A percentile compares a stretch with the other conserved stretches of the same genome.
These are phyloP conservation scores for Dendrolimus pini DNA, from an alignment of 2,888 invertebrate genomes.

Conservation along the genomic window DNA sequence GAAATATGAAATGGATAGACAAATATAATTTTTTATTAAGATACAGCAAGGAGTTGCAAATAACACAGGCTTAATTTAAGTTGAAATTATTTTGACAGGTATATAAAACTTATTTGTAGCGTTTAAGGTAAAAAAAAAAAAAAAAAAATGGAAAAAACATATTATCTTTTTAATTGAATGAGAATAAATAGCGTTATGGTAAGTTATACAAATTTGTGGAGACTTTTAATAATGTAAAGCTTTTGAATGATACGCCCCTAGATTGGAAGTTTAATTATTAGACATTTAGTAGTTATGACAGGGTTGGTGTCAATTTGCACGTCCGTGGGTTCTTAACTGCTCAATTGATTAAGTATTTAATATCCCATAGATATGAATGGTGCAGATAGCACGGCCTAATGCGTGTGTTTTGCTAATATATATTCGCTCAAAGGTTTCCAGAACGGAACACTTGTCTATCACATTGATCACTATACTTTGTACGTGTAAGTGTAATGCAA, in stretches of 20 bases:
- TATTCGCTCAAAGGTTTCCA: constrained; percentile 11
- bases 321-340: constrained; percentile 68
- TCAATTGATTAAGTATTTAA: constrained; percentile 65
- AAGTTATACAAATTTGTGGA: constrained; percentile 69
- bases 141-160: constrained; percentile 13
- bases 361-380: constrained; percentile 46
- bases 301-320: constrained; percentile 67
- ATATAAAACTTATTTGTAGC: constrained; percentile 33
- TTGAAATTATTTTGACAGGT: constrained; percentile 7
- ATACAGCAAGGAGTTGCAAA: no score
- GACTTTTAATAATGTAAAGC: constrained; percentile 64
- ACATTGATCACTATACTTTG: not conserved
- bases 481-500: not conserved
- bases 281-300: constrained; percentile 63
- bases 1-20: constrained; percentile 27
- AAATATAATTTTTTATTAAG: no score
- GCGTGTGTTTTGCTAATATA: constrained; percentile 20
- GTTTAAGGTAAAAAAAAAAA: constrained; percentile 42
- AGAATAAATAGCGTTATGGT: constrained; percentile 48
- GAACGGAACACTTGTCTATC: constrained; percentile 9
- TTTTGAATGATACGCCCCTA: constrained; percentile 65
- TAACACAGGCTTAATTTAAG: constrained; percentile 17
- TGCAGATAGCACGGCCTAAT: constrained; percentile 54
- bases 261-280: constrained; percentile 45
- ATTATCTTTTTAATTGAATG: constrained; percentile 46